A percentile compares a stretch with the other conserved stretches of the same genome.
Evolutionary conservation across 1,140 invertebrate genomes (phyloP).

Genomic region (Aphaenogaster rudis): DNA sequence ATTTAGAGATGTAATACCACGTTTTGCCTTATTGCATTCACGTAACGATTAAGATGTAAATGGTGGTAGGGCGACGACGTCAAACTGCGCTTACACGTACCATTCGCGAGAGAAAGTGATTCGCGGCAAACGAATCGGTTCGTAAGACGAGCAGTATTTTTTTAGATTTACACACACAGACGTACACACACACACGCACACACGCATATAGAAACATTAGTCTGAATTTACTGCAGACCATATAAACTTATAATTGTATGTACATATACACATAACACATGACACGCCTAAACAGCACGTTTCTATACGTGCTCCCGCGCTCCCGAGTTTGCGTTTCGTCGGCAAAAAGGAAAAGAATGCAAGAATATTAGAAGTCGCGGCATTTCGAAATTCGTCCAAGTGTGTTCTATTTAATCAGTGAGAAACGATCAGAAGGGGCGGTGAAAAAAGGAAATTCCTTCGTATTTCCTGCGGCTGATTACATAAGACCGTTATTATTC

Average conservation of each 20-base stretch:
- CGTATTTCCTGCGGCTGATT: slow-evolving; percentile 14
- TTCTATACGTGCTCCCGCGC: slow-evolving; percentile 18
- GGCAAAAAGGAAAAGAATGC: neutral
- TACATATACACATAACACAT: slow-evolving; percentile 66
- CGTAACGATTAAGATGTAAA: slow-evolving; percentile 75
- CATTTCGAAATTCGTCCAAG: neutral
- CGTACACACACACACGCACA: neutral
- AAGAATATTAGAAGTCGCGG: neutral
- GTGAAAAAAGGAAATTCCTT: slow-evolving; percentile 33
- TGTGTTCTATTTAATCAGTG: neutral
- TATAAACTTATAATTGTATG: slow-evolving; percentile 75
- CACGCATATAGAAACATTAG: slow-evolving; percentile 58
- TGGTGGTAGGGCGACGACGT: slow-evolving; percentile 22
- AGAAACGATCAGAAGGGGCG: neutral
- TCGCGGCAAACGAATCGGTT: slow-evolving; percentile 73
- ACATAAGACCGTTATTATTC: slow-evolving; percentile 36
- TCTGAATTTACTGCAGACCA: slow-evolving; percentile 81
- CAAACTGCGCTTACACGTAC: slow-evolving; percentile 20
- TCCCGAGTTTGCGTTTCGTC: slow-evolving; percentile 29
- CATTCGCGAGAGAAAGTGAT: slow-evolving; percentile 13
- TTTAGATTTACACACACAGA: slow-evolving; percentile 79
- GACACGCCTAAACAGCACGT: slow-evolving; percentile 14
- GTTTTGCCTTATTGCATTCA: slow-evolving; percentile 82
- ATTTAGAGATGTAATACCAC: slow-evolving; percentile 77
- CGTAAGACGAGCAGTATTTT: slow-evolving; percentile 85